Conservation (phyloP, 2,888 invertebrate genomes). For the Saturnia japonica region DNA sequence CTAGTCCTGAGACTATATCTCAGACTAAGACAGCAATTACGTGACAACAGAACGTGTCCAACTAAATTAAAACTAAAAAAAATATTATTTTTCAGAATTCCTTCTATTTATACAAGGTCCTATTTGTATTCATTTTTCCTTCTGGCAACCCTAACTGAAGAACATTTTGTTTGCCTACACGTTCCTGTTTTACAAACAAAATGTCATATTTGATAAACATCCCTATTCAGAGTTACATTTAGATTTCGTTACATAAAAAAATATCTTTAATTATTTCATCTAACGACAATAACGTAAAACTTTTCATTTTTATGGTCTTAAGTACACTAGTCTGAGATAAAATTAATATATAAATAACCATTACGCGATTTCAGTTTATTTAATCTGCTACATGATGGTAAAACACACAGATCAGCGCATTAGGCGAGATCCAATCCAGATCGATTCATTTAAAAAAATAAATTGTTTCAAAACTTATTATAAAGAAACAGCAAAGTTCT, state of each 20-base stretch:
- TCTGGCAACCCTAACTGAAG: neutral
- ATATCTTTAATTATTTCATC: neutral
- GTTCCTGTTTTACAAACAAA: conserved; percentile 44
- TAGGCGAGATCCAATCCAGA: conserved; percentile 23
- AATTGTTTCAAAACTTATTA: conserved; percentile 21
- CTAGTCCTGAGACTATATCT: too few species aligned
- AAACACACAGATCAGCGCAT: conserved; percentile 22
- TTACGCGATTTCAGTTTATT: conserved; percentile 23
- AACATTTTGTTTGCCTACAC: conserved; percentile 48
- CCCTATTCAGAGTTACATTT: conserved; percentile 22
- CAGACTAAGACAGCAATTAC: too few species aligned
- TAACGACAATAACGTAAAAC: neutral
- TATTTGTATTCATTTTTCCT: too few species aligned
- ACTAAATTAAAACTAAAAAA: too few species aligned
- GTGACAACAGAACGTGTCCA: too few species aligned
- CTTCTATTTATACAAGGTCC: too few species aligned
- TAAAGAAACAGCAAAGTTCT: conserved; percentile 19
- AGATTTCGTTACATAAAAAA: neutral
- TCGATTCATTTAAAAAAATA: conserved; percentile 24
- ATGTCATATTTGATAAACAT: conserved; percentile 49
- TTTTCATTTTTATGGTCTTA: conserved; percentile 7
- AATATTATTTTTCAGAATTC: too few species aligned
- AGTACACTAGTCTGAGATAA: neutral
- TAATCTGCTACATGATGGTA: conserved; percentile 20
- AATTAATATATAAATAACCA: conserved; percentile 16